phyloP scores from a whole-genome alignment of 2,888 invertebrate genomes.

The Dynastes tityus region DNA sequence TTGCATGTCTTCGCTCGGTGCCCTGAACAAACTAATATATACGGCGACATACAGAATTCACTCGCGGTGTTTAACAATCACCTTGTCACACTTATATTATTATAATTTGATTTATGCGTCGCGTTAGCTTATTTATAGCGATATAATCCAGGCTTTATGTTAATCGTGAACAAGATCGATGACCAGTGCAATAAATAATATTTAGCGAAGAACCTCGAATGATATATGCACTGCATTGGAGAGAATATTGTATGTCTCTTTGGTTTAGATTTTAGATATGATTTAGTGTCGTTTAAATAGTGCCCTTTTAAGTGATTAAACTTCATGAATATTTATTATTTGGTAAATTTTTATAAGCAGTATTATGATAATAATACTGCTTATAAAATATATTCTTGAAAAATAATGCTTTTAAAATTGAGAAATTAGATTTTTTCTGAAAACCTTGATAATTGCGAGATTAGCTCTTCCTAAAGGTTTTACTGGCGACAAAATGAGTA shows the following conservation, averaged over 20 bases:
- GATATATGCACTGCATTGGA: background rate
- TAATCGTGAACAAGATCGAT: constrained; percentile 32
- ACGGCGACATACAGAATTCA: background rate
- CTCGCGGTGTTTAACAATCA: constrained; percentile 8
- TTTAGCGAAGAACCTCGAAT: background rate
- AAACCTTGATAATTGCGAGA: too few species aligned
- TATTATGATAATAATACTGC: too few species aligned
- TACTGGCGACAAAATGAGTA: too few species aligned
- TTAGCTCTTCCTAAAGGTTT: too few species aligned
- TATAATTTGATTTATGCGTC: constrained; percentile 43
- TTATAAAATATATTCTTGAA: too few species aligned
- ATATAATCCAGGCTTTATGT: constrained; percentile 43
- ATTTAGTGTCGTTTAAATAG: too few species aligned
- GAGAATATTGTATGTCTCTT: background rate
- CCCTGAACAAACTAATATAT: background rate
- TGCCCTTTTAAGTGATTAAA: too few species aligned
- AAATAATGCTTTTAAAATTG: too few species aligned
- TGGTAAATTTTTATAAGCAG: too few species aligned
- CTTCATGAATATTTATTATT: too few species aligned
- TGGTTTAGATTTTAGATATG: background rate
- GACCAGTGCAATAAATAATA: constrained; percentile 34
- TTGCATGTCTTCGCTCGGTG: background rate
- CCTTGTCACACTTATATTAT: constrained; percentile 43
- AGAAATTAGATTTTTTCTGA: too few species aligned
- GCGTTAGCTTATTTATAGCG: constrained; percentile 34